Evolutionary conservation across 2,113 vertebrate species (phyloP), one percentile per base, ranked within the genome.

Genomic region (Amphiprion percula): DNA sequence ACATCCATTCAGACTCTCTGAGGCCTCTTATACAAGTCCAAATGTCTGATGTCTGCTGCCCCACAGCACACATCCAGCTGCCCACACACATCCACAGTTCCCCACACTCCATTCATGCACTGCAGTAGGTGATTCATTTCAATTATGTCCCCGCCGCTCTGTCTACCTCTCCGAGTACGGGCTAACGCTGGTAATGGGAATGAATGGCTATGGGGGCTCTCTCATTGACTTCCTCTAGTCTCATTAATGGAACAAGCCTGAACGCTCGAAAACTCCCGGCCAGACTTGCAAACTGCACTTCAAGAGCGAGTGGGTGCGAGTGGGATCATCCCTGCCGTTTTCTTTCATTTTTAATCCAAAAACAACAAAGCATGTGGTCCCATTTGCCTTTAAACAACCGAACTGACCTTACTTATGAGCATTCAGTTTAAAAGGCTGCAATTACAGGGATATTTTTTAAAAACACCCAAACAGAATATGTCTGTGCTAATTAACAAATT

Each of bases 181-280:
- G 41, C 84, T 69, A 88, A 90, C 84, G 68, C 79, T 66, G 76
- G 60, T 90, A 90, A 91, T 90, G 79, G 74, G 77, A 75, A 91
- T 87, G 83, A 88, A 91, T 88, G 79, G 74, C 76, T 68, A 59
- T 54, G 46, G 60, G 30, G 80, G 54, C 66, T 69, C 55, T 75
- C 74, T 87, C 85, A 86, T 85, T 88, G 88, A 91, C 85, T 88
- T 85, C 77, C 87, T 74, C 69, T 64, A 73, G 64, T 85, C 86
- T 91, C 88, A 83, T 89, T 90, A 89, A 78, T 77, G 73, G 68
- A 89, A 84, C 87, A 74, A 70, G 81, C 59, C 70, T 37, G 77
- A 80, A 77, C 80, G 72, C 72, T 76, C 75, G 41, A 79, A 77
- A 70, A 54, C 74, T 77, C 64, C 64, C 66, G 21, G 82, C 37